Conservation (phyloP, 2,113 vertebrate genomes). For the Rhinoderma darwinii region DNA sequence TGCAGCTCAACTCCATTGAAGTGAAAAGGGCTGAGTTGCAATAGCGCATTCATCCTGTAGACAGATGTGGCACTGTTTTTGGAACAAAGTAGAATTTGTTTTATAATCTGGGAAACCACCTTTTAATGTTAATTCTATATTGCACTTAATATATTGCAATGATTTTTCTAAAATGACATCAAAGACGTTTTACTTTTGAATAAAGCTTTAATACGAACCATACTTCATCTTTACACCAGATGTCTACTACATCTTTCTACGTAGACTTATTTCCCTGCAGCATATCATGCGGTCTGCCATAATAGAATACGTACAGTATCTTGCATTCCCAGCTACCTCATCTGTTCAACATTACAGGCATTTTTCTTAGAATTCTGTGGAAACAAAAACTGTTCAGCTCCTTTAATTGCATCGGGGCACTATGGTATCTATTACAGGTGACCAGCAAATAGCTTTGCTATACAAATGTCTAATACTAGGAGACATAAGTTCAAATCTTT, state of each 20-base stretch:
- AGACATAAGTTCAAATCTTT: too few species aligned
- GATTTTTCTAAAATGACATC: neutral
- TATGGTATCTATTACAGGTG: neutral
- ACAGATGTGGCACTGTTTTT: too few species aligned
- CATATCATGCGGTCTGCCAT: neutral
- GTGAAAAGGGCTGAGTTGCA: too few species aligned
- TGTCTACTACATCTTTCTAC: too few species aligned
- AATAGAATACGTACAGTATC: neutral
- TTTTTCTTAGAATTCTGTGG: neutral
- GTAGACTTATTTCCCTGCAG: neutral
- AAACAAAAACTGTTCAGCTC: neutral
- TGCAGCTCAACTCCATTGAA: too few species aligned
- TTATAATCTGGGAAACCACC: too few species aligned
- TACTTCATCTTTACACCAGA: neutral
- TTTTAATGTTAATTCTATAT: too few species aligned
- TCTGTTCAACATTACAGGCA: neutral
- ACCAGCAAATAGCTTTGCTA: neutral
- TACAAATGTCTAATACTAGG: too few species aligned
- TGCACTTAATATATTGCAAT: neutral
- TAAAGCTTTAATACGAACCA: neutral
- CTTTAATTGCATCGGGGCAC: neutral
- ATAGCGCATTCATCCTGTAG: too few species aligned
- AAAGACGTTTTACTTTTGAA: neutral
- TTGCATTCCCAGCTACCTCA: neutral
- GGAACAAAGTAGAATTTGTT: too few species aligned